Evolutionary conservation across 2,113 vertebrate species (phyloP), one percentile per base, ranked within the genome.

Genomic region (Ammodramus savannarum): DNA sequence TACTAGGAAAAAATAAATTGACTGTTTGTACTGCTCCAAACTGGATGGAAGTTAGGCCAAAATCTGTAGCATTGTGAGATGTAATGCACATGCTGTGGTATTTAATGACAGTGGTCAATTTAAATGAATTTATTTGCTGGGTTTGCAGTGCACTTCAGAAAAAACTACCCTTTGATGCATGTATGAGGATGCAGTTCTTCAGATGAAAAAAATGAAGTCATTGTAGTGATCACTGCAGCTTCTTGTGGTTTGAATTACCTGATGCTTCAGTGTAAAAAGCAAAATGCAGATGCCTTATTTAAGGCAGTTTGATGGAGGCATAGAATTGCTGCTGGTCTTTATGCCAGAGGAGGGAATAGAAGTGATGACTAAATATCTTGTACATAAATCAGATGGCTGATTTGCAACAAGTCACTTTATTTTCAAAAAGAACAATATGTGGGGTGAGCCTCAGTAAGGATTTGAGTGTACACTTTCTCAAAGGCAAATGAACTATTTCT

Each of bases 61-160:
- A 73, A 54, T 29, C 13, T 25, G 3, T 74, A 67, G 43, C 10
- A 16, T 20, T 55, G 19, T 85, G 55, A 71, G 55, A 59, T 27
- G 2, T 26, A 49, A 20, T 48, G 43, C 7, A 3, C 3, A 0
- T 63, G 19, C 43, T 74, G 54, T 43, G 49, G 8, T 17, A 39
- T 75, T 44, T 75, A 79, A 61, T 75, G 79, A 27, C 4, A 19
- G 52, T 27, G 21, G 22, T 59, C 68, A 68, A 74, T 51, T 72
- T 58, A 34, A 65, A 21, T 41, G 7, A 58, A 9, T 87, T 71
- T 58, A 23, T 80, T 91, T 92, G 34, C 46, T 85, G 27, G 11
- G 16, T 59, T 82, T 77, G 38, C 46, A 57, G 8, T 44, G 8
- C 11, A 6, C 16, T 74, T 66, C 7, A 29, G 74, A 38, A 92